These are phyloP conservation scores for Tenthredo scrophulariae DNA, from an alignment of 2,888 invertebrate genomes.

Conservation along the genomic window DNA sequence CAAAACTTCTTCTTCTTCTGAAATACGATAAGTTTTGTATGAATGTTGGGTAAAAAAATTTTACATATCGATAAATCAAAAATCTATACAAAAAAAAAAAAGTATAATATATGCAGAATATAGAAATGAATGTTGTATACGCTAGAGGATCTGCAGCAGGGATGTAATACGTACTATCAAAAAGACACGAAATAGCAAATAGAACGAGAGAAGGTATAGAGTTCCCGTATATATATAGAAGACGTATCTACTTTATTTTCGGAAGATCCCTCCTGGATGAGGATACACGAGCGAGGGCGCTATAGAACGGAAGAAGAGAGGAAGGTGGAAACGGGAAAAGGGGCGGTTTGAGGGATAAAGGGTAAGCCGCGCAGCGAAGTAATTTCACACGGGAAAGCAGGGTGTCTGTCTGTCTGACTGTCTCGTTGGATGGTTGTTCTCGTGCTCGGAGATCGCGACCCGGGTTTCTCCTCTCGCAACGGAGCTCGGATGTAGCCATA, in stretches of 20 bases:
- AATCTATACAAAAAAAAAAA: background rate
- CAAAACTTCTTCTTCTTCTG: background rate
- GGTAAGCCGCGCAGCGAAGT: slow-evolving; percentile 77
- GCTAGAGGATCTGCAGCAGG: background rate
- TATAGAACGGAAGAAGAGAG: slow-evolving; percentile 51
- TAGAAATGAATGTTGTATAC: background rate
- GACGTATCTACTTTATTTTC: slow-evolving; percentile 77
- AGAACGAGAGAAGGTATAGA: slow-evolving; percentile 55
- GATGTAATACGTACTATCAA: background rate
- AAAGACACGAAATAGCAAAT: slow-evolving; percentile 7
- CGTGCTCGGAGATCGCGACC: slow-evolving; percentile 14
- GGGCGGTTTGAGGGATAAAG: slow-evolving; percentile 67
- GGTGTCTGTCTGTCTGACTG: slow-evolving; percentile 42
- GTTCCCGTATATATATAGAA: slow-evolving; percentile 61
- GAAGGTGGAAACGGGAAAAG: slow-evolving; percentile 64
- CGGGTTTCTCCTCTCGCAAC: slow-evolving; percentile 10
- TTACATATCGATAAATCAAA: background rate
- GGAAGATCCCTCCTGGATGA: slow-evolving; percentile 72
- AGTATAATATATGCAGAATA: background rate
- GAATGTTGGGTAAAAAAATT: background rate
- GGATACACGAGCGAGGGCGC: slow-evolving; percentile 69
- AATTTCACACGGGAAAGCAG: slow-evolving; percentile 74
- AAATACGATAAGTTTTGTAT: background rate
- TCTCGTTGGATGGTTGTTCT: slow-evolving; percentile 36
- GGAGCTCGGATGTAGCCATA: background rate